Evolutionary conservation across 2,113 vertebrate species (phyloP), one percentile per base, ranked within the genome.

Genomic region (Lepus europaeus): DNA sequence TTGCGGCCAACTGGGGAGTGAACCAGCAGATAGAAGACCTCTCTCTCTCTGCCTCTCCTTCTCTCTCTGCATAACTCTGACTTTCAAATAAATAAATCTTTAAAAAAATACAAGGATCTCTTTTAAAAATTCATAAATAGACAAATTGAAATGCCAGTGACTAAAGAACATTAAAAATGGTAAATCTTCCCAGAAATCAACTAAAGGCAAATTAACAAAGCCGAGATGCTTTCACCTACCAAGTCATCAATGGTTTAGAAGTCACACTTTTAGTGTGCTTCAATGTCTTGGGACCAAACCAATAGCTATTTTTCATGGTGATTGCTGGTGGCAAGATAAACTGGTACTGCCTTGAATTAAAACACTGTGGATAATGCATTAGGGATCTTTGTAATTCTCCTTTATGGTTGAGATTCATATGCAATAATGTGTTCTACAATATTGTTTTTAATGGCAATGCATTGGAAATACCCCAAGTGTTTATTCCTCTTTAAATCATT

Each of bases 151-250:
- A 80, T 84, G 59, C 4, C 29, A 74, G 56, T 36, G 29, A 56
- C 64, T 82, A 74, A 79, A 87, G 29, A 76, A 25, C 59, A 39
- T 49, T 76, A 36, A 23, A 95, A 63, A 74, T 74, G 36, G 78
- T 89, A 45, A 56, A 68, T 82, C 11, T 89, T 36, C 23, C 39
- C 7, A 83, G 66, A 69, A 83, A 51, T 56, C 80, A 91, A 77
- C 81, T 92, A 89, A 59, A 72, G 76, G 51, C 59, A 92, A 79
- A 74, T 49, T 33, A 68, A 70, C 25, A 39, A 64, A 63, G 69
- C n/a, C 9, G 31, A 87, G 66, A 51, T n/a, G 23, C 25, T 76
- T 85, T 92, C 33, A 87, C 25, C 6, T 78, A 51, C 11, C 20
- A 63, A 25, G 22, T 33, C 85, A 80, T 4, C 13, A 87, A 53